Conservation (phyloP, 2,113 vertebrate species). For the Larimichthys polyactis region DNA sequence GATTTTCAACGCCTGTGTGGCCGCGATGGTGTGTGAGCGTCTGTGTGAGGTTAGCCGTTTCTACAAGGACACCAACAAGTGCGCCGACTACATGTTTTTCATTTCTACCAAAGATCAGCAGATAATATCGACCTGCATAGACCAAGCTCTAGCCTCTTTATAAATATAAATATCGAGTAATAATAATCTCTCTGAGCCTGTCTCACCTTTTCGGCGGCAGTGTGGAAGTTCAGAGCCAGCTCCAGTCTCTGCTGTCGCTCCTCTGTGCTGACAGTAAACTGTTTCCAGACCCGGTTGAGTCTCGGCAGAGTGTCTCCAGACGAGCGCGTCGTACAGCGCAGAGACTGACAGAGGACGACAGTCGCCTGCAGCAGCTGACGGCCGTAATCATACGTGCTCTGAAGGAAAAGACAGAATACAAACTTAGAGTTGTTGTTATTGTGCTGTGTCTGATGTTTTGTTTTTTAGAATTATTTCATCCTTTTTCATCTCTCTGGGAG, state of each 20-base stretch:
- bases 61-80: not conserved
- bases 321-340: constrained; percentile 95
- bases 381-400: constrained; percentile 99
- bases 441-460: not conserved
- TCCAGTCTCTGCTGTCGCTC: constrained; percentile 94
- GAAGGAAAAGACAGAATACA: constrained; percentile 10
- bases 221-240: constrained; percentile 92
- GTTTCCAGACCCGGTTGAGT: constrained; percentile 97
- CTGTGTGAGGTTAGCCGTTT: not conserved
- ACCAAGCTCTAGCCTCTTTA: not conserved
- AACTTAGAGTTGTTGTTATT: not conserved
- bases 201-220: constrained; percentile 90
- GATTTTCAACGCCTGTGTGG: not conserved
- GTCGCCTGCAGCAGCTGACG: constrained; percentile 97
- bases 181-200: constrained; percentile 2
- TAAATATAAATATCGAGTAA: not conserved
- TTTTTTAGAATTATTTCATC: too few species aligned
- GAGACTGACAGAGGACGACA: constrained; percentile 95
- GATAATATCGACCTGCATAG: not conserved
- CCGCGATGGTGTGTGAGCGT: not conserved
- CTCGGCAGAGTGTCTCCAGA: constrained; percentile 96
- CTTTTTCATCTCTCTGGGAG: not conserved
- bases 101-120: not conserved
- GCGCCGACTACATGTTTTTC: not conserved
- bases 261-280: constrained; percentile 93